Evolutionary conservation across 2,797 vertebrate species (phyloP), one percentile per base, ranked within the genome.

Genomic region (Crotalus adamanteus): DNA sequence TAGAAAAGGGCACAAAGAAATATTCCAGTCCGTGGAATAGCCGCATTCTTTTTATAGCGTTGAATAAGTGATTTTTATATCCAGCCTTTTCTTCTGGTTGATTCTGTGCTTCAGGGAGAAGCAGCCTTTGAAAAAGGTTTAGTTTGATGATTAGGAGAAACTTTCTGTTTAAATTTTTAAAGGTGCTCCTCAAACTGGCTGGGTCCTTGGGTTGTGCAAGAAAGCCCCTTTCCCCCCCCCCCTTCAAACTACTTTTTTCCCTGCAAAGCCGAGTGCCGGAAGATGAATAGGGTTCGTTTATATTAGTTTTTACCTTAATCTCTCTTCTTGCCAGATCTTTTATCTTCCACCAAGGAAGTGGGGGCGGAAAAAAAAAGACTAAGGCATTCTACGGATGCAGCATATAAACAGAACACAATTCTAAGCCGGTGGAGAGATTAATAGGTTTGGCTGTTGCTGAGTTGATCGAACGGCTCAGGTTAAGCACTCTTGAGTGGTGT

Each of bases 291-390:
- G 95, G 93, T 96, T 97, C 94, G 88, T 96, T 97, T 96, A 95
- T 96, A 95, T 97, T 96, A 96, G 95, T 96, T 97, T 97, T 96
- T 96, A 95, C 95, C 97, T 97, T 97, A 97, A 97, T 97, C 97
- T 97, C 95, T 97, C 95, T 96, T 97, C 94, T 96, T 97, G 96
- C 97, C 96, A 96, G 95, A 97, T 96, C 96, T 97, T 97, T 97
- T 97, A 96, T 96, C 96, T 97, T 97, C 94, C 87, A 96, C 94
- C 89, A 94, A 93, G 94, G 96, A 95, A 96, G 63, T 69, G 92
- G 90, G 92, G 94, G 31, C 6, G 2, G 26, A 2, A 14, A 95
- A 96, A 37, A 95, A 96, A 97, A 95, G 96, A 97, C 96, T 96
- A 96, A 97, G 97, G 95, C 95, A 95, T 96, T 95, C 96, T 96